Conservation (phyloP, 2,797 vertebrate species). For the Lerista edwardsae region DNA sequence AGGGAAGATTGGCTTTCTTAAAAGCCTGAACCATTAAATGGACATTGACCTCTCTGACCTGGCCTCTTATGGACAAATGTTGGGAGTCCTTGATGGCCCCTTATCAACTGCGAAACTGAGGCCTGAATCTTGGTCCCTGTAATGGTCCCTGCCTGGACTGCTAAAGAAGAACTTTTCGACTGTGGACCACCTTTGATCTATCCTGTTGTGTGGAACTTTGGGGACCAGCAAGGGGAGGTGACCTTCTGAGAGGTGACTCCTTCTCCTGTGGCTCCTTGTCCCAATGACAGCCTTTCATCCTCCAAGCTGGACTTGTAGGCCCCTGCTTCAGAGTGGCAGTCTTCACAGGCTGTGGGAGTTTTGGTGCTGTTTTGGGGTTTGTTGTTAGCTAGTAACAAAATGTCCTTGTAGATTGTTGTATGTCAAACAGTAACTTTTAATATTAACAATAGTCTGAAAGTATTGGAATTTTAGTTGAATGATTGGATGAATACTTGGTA, state of each 20-base stretch:
- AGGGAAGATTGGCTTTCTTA: not conserved
- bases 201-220: not conserved
- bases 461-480: too few relatives aligned
- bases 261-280: not conserved
- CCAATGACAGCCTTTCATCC: not conserved
- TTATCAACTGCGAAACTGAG: too few relatives aligned
- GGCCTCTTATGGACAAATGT: not conserved
- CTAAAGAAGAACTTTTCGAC: not conserved
- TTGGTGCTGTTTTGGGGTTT: too few relatives aligned
- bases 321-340: not conserved
- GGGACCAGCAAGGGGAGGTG: too few relatives aligned
- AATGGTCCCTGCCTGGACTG: not conserved
- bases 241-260: not conserved
- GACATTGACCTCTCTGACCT: not conserved
- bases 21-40: not conserved
- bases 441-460: too few relatives aligned
- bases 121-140: not conserved
- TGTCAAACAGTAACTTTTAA: too few relatives aligned
- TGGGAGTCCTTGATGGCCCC: not conserved
- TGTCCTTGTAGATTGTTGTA: too few relatives aligned
- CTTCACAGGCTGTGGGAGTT: too few relatives aligned
- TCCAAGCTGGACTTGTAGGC: not conserved
- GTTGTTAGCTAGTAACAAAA: too few relatives aligned
- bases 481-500: too few relatives aligned
- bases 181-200: not conserved